These are phyloP conservation scores for Quadroppia sp. DNA, from an alignment of 2,888 invertebrate species.

Conservation along the genomic window DNA sequence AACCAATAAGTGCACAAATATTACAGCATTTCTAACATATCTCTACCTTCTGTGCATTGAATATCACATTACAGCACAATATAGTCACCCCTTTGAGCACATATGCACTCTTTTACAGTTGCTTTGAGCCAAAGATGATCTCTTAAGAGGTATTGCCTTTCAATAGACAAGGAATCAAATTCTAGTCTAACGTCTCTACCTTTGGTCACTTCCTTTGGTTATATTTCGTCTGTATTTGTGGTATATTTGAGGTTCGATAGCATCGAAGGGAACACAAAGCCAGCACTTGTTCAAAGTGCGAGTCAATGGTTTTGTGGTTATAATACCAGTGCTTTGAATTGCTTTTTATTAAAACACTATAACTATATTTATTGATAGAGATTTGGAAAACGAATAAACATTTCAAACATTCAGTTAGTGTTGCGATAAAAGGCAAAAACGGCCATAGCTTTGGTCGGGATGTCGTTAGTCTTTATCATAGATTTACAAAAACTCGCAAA, in stretches of 20 bases:
- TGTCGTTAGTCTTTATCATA: constrained; percentile 31
- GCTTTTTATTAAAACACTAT: neutral
- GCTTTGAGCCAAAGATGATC: neutral
- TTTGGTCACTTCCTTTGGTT: constrained; percentile 23
- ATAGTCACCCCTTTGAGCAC: constrained; percentile 12
- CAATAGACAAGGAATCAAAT: constrained; percentile 8
- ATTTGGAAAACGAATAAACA: neutral
- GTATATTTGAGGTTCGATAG: neutral
- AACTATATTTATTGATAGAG: neutral
- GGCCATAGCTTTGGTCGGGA: constrained; percentile 20
- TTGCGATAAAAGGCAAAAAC: constrained; percentile 20
- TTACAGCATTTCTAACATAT: neutral
- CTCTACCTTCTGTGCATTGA: constrained; percentile 30
- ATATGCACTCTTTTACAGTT: neutral
- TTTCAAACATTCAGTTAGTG: neutral
- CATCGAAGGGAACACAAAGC: constrained; percentile 1
- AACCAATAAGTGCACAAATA: constrained; percentile 13
- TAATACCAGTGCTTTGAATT: neutral
- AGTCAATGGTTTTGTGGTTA: neutral
- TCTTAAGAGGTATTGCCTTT: neutral
- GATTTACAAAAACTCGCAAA: neutral
- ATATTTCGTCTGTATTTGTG: neutral
- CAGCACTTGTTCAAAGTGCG: constrained; percentile 11
- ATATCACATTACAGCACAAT: constrained; percentile 31
- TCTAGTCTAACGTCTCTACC: neutral